A percentile compares a stretch with the other conserved stretches of the same genome.
phyloP scores from a whole-genome alignment of 1,140 invertebrate genomes.

The Caenorhabditis tropicalis region DNA sequence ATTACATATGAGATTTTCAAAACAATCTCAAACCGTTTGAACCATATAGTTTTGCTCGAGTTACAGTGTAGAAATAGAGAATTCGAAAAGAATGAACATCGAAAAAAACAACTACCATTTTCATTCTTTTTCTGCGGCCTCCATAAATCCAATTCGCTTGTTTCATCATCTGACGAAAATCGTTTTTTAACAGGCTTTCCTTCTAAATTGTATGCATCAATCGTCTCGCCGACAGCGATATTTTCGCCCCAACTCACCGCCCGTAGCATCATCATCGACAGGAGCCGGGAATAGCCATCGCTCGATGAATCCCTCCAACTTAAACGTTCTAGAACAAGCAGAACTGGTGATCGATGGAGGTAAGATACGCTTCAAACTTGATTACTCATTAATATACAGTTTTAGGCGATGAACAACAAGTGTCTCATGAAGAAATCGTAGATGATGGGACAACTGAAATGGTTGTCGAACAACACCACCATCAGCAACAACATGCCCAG shows the following conservation, averaged over 20 bases:
- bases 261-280: not conserved
- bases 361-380: not conserved
- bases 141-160: not conserved
- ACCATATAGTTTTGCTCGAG: too few relatives aligned
- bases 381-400: not conserved
- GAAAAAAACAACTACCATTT: too few relatives aligned
- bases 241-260: slow-evolving; percentile 8
- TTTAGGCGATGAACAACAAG: slow-evolving; percentile 10
- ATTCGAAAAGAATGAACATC: too few relatives aligned
- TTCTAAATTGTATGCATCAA: not conserved
- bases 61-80: too few relatives aligned
- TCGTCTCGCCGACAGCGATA: slow-evolving; percentile 17
- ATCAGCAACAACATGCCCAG: not conserved
- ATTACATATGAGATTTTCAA: too few relatives aligned
- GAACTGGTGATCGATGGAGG: slow-evolving; percentile 36
- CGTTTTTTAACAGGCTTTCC: not conserved
- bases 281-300: not conserved
- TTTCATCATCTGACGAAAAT: not conserved
- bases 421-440: slow-evolving; percentile 14
- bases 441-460: slow-evolving; percentile 10
- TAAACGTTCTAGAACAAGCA: slow-evolving; percentile 24
- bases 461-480: slow-evolving; percentile 10
- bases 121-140: not conserved
- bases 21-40: too few relatives aligned
- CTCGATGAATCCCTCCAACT: not conserved